These are phyloP conservation scores for Pollenia labialis DNA, from an alignment of 2,888 invertebrate species.

Conservation along the genomic window DNA sequence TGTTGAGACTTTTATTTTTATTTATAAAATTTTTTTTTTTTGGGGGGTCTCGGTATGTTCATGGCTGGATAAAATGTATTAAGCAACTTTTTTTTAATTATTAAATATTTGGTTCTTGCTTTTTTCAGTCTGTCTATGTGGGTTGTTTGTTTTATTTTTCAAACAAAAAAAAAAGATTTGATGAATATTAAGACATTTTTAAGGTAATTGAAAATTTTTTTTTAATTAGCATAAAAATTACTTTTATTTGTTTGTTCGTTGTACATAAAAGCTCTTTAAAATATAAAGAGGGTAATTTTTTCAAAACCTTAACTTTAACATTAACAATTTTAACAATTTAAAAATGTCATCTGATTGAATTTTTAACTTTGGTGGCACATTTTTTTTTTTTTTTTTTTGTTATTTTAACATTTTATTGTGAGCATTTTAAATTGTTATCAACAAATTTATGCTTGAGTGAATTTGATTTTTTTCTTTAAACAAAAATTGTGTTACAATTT, in stretches of 20 bases:
- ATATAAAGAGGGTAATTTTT: slow-evolving; percentile 11
- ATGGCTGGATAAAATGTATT: slow-evolving; percentile 81
- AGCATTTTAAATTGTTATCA: slow-evolving; percentile 53
- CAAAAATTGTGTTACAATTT: slow-evolving; percentile 36
- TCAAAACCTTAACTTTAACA: background rate
- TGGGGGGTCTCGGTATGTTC: slow-evolving; percentile 75
- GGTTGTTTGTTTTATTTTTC: slow-evolving; percentile 67
- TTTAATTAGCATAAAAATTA: slow-evolving; percentile 72
- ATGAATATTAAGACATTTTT: slow-evolving; percentile 71
- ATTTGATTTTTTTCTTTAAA: slow-evolving; percentile 27
- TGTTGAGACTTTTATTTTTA: slow-evolving; percentile 78
- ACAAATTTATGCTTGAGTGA: slow-evolving; percentile 50
- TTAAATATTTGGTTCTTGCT: slow-evolving; percentile 37
- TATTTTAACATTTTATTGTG: background rate
- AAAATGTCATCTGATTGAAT: slow-evolving; percentile 32
- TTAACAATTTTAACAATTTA: slow-evolving; percentile 10
- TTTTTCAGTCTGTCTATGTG: slow-evolving; percentile 25
- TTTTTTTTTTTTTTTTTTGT: background rate
- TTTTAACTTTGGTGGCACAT: slow-evolving; percentile 9
- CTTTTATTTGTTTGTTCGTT: slow-evolving; percentile 34
- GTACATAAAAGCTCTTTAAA: background rate
- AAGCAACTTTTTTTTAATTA: slow-evolving; percentile 68
- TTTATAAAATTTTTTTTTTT: slow-evolving; percentile 70
- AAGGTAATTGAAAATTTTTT: slow-evolving; percentile 68
- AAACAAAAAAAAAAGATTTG: slow-evolving; percentile 48